Evolutionary conservation across 2,888 invertebrate genomes (phyloP), one percentile per base, ranked within the genome.

Genomic region (Cephus nigrinus): DNA sequence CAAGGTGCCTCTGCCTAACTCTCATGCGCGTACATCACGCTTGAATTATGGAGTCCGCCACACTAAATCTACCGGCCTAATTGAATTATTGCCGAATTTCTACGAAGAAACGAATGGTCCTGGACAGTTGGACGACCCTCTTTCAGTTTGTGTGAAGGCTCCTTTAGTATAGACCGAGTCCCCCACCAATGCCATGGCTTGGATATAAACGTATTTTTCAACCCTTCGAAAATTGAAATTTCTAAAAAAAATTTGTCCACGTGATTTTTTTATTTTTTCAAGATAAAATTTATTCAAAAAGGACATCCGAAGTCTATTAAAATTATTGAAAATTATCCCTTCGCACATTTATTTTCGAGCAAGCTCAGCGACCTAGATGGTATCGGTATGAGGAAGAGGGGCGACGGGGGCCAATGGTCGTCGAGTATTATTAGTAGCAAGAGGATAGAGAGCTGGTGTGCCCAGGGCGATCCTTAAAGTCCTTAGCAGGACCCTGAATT

Each of bases 21-120:
- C 79, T 75, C 69, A 75, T 78, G 80, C 77, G 79, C 82, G 83
- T 87, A 88, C 86, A 87, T 88, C 87, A 87, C 84, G 81, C 84
- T 86, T 89, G 87, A 90, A 87, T 90, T 89, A 90, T 90, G 86
- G 87, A 85, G 88, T 87, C 87, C 86, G 84, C 82, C 84, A 82
- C 84, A 88, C 86, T 88, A 89, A 89, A 88, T 90, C 87, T 87
- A 86, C 80, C 77, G 77, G 82, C 74, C 85, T 90, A 90, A 90
- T 90, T 90, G 90, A 90, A 90, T 90, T 90, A 90, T 90, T 88
- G 89, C 89, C 84, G 83, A 90, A 89, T 82, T 78, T 75, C 78
- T 80, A 80, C 82, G 80, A 81, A 76, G 75, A 31, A 71, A 75
- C 71, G 33, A 71, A 71, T 9, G 12, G 31, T 71, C 71, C 55